Evolutionary conservation across 2,113 vertebrate species (phyloP).

Genomic region (Silurus glanis): DNA sequence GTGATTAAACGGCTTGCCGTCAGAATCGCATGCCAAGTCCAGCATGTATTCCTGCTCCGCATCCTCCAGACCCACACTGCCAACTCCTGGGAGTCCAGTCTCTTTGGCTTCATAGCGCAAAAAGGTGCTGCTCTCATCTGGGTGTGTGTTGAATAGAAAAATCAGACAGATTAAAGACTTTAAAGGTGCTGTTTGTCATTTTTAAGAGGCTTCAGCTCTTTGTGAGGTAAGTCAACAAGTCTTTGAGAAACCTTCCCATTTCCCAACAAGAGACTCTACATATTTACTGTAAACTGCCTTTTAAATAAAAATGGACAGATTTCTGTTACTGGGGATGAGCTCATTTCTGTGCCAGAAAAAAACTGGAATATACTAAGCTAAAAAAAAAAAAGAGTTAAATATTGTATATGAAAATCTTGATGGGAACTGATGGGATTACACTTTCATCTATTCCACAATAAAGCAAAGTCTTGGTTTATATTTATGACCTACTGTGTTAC

Average conservation of each 20-base stretch:
- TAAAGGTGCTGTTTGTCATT: neutral
- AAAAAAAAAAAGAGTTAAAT: neutral
- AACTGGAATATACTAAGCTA: too few relatives aligned
- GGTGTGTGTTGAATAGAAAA: neutral
- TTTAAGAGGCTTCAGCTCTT: neutral
- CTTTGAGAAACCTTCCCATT: neutral
- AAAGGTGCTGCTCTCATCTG: neutral
- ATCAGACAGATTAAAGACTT: slow-evolving; percentile 15
- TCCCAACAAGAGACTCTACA: neutral
- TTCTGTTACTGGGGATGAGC: neutral
- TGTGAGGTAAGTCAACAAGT: neutral
- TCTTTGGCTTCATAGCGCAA: neutral
- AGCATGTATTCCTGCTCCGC: slow-evolving; percentile 41
- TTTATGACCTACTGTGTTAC: neutral
- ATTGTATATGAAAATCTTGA: neutral
- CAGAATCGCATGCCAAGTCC: slow-evolving; percentile 36
- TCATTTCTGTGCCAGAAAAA: neutral
- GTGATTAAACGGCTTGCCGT: slow-evolving; percentile 75
- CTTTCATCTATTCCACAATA: neutral
- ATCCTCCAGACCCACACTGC: slow-evolving; percentile 33
- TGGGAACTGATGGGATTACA: too few relatives aligned
- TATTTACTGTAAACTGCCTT: neutral
- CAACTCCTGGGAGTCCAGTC: neutral
- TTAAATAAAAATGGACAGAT: neutral
- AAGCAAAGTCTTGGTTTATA: neutral